Evolutionary conservation across 2,888 invertebrate genomes (phyloP).

Genomic region (Cosmorhoe ocellata): DNA sequence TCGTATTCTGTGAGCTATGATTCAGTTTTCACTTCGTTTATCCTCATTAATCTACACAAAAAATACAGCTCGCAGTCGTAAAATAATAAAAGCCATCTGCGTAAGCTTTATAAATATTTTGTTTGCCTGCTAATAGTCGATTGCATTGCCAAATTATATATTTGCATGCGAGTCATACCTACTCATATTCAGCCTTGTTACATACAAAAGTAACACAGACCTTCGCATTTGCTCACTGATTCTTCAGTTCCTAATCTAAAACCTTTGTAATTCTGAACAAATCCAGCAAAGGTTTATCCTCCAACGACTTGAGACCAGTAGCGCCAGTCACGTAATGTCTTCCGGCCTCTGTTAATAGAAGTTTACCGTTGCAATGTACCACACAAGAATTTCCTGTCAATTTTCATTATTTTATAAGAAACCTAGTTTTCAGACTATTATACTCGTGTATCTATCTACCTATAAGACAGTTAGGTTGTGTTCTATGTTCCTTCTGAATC

Average conservation of each 20-base stretch:
- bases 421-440: conserved; percentile 1
- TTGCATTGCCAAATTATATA: conserved; percentile 15
- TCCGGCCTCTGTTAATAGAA: conserved; percentile 61
- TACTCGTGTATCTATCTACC: no score
- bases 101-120: conserved; percentile 20
- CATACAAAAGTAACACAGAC: not conserved
- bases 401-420: conserved; percentile 15
- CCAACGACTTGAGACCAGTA: conserved; percentile 40
- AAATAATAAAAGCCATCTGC: not conserved
- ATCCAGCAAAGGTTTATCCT: conserved; percentile 18
- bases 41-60: not conserved
- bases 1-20: not conserved
- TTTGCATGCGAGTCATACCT: conserved; percentile 17
- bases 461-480: no score
- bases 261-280: not conserved
- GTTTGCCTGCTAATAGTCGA: conserved; percentile 3
- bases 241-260: no score
- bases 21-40: not conserved
- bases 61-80: conserved; percentile 1
- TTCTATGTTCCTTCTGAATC: not conserved
- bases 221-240: not conserved
- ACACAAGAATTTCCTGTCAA: conserved; percentile 33
- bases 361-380: conserved; percentile 51
- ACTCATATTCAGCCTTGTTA: conserved; percentile 2
- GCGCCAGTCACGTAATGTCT: conserved; percentile 60